Conservation (phyloP, 2,113 vertebrate species). For the Nannobrachium achirus region DNA sequence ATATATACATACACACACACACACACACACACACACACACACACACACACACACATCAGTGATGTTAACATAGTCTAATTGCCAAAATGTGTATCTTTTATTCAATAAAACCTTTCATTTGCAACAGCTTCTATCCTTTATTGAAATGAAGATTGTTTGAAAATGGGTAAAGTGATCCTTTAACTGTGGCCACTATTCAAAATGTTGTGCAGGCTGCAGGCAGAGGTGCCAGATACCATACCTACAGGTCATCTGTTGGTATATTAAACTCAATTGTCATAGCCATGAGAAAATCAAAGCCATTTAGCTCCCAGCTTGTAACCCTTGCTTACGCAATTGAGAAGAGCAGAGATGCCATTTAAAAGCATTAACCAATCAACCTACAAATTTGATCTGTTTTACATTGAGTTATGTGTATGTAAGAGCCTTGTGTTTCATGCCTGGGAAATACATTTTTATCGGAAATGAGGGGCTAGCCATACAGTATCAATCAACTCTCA, state of each 20-base stretch:
- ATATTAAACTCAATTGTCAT: conserved; percentile 83
- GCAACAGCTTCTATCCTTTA: too few species aligned
- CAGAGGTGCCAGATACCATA: conserved; percentile 85
- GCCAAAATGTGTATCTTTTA: too few species aligned
- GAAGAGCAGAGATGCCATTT: conserved; percentile 59
- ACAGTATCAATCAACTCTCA: not conserved
- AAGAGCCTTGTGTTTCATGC: conserved; percentile 40
- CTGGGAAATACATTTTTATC: conserved; percentile 40
- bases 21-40: too few species aligned
- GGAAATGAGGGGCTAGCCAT: conserved; percentile 12
- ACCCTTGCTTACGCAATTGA: conserved; percentile 56
- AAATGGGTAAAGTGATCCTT: too few species aligned
- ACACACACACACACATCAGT: too few species aligned
- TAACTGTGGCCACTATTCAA: conserved; percentile 39
- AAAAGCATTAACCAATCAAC: conserved; percentile 57
- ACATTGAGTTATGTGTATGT: conserved; percentile 55
- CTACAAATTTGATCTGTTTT: conserved; percentile 58
- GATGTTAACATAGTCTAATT: too few species aligned
- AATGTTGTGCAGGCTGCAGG: conserved; percentile 82
- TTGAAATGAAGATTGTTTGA: too few species aligned
- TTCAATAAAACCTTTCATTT: too few species aligned
- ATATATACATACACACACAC: too few species aligned
- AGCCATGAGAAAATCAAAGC: conserved; percentile 72
- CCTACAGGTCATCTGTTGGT: conserved; percentile 84
- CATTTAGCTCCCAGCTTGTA: conserved; percentile 75